Evolutionary conservation across 2,888 invertebrate genomes (phyloP).

Genomic region (Piscicola geometra): DNA sequence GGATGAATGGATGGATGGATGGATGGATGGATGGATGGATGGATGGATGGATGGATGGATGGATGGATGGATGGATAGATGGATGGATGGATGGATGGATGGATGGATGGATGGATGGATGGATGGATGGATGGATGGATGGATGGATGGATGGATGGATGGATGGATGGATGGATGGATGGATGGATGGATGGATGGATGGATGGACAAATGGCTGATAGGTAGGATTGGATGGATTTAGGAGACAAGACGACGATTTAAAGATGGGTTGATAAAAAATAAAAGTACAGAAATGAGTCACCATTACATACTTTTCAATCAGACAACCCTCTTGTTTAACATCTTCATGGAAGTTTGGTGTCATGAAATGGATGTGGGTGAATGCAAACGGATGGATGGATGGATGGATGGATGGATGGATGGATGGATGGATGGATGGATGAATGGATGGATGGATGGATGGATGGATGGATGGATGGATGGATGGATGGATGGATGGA

Average conservation of each 20-base stretch:
- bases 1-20: neutral
- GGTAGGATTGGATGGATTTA: slow-evolving; percentile 7
- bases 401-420: too few species aligned
- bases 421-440: slow-evolving; percentile 15
- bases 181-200: slow-evolving; percentile 8
- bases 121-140: slow-evolving; percentile 26
- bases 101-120: slow-evolving; percentile 10
- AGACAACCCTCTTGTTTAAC: too few species aligned
- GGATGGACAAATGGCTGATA: slow-evolving; percentile 10
- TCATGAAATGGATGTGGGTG: too few species aligned
- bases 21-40: slow-evolving; percentile 1
- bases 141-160: neutral
- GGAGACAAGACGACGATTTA: too few species aligned
- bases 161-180: slow-evolving; percentile 2
- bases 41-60: slow-evolving; percentile 16
- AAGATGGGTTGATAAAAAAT: too few species aligned
- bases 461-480: slow-evolving; percentile 13
- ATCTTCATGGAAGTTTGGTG: too few species aligned
- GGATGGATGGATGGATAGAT: slow-evolving; percentile 19
- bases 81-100: neutral
- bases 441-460: neutral
- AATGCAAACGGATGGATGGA: slow-evolving; percentile 2
- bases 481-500: slow-evolving; percentile 18
- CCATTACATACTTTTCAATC: too few species aligned
- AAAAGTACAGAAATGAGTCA: too few species aligned